phyloP scores from a whole-genome alignment of 2,888 invertebrate genomes.

The Cremastinae sp. region DNA sequence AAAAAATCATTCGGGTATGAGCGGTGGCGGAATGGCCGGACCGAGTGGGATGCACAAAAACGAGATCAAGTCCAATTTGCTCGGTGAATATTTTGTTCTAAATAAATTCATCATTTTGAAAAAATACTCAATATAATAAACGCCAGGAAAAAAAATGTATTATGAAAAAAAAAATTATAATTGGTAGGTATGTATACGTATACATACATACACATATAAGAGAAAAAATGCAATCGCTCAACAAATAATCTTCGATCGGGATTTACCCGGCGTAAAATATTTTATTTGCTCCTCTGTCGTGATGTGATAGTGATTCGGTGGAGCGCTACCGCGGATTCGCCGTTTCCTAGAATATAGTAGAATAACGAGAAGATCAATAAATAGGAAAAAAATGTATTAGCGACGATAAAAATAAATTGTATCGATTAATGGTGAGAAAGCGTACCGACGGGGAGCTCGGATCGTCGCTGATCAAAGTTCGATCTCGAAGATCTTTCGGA shows the following conservation, averaged over 20 bases:
- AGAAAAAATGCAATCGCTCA: too few species aligned
- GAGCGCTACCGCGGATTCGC: too few species aligned
- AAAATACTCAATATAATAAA: background rate
- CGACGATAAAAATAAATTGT: conserved; percentile 13
- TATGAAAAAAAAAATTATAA: too few species aligned
- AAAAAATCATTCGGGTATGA: conserved; percentile 81
- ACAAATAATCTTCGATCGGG: too few species aligned
- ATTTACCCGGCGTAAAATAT: too few species aligned
- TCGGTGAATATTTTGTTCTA: conserved; percentile 76
- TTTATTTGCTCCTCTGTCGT: too few species aligned
- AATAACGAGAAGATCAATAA: too few species aligned
- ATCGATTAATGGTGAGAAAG: conserved; percentile 28
- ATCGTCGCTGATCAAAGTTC: conserved; percentile 53
- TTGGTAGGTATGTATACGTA: too few species aligned
- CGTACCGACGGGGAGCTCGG: conserved; percentile 27
- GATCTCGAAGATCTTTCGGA: conserved; percentile 41
- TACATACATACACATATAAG: too few species aligned
- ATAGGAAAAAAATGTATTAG: background rate
- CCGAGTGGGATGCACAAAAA: conserved; percentile 76
- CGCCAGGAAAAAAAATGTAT: background rate
- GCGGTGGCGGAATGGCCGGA: conserved; percentile 69
- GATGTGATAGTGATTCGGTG: too few species aligned
- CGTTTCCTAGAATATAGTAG: too few species aligned
- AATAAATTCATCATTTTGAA: background rate
- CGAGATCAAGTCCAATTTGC: conserved; percentile 77